Evolutionary conservation across 1,140 invertebrate species (phyloP).

Genomic region (Glossosoma conforme): DNA sequence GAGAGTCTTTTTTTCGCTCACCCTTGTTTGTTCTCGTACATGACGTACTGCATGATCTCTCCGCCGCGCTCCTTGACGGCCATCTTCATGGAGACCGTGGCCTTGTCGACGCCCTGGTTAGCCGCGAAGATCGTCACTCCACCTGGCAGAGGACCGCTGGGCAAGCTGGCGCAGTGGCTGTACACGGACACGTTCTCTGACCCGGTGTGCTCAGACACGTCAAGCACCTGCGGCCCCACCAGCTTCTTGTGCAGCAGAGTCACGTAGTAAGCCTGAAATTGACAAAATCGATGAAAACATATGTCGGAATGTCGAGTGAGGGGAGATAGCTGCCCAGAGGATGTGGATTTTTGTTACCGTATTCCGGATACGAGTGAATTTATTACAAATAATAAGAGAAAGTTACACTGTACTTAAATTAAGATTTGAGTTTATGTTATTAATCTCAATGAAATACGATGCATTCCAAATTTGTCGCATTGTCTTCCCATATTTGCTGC

Average conservation of each 20-base stretch:
- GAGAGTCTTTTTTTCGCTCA: conserved; percentile 12
- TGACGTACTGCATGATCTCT: conserved; percentile 23
- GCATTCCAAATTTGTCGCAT: too few species aligned
- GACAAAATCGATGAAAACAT: too few species aligned
- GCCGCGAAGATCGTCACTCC: conserved; percentile 44
- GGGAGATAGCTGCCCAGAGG: too few species aligned
- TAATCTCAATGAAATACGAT: too few species aligned
- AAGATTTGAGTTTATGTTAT: too few species aligned
- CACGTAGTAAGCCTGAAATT: conserved; percentile 48
- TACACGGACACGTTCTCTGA: conserved; percentile 40
- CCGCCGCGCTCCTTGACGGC: conserved; percentile 3
- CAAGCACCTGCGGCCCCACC: conserved; percentile 44
- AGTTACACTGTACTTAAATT: too few species aligned
- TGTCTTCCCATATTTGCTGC: too few species aligned
- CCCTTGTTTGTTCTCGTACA: conserved; percentile 16
- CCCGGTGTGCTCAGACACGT: conserved; percentile 33
- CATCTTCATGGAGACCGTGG: conserved; percentile 5
- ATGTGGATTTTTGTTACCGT: too few species aligned
- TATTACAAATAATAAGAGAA: too few species aligned
- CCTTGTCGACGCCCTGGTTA: conserved; percentile 33
- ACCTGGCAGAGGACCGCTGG: conserved; percentile 36
- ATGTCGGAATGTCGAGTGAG: too few species aligned
- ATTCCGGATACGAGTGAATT: too few species aligned
- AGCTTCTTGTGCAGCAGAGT: conserved; percentile 48
- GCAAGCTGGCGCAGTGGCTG: conserved; percentile 41